These are phyloP conservation scores for Zhuqinia jingwanae DNA, from an alignment of 2,888 invertebrate species.

Conservation along the genomic window DNA sequence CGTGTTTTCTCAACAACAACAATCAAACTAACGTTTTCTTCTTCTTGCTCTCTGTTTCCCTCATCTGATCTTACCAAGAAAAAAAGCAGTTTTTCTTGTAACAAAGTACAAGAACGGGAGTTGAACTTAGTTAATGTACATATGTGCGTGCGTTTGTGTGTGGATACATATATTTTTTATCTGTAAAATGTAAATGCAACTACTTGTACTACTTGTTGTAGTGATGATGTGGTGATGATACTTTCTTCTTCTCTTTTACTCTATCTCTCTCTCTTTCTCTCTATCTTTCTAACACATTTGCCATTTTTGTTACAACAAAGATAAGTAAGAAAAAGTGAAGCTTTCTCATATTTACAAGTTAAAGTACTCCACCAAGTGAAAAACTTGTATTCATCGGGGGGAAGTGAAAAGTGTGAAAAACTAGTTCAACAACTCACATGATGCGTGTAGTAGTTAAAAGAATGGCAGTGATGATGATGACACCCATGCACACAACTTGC, in stretches of 20 bases:
- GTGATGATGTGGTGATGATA: background rate
- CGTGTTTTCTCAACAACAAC: background rate
- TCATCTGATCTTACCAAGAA: background rate
- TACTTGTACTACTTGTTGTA: background rate
- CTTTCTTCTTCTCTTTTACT: background rate
- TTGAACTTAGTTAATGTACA: background rate
- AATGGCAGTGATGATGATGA: background rate
- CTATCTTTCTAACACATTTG: too few species aligned
- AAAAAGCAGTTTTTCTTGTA: too few species aligned
- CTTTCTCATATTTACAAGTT: constrained; percentile 39
- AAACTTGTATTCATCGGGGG: constrained; percentile 40
- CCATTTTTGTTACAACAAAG: too few species aligned
- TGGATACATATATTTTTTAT: too few species aligned
- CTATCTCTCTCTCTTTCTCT: constrained; percentile 17
- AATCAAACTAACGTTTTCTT: too few species aligned
- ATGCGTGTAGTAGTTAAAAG: constrained; percentile 23
- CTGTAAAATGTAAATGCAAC: background rate
- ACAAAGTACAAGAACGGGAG: too few species aligned
- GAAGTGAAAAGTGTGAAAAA: constrained; percentile 47
- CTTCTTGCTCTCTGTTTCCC: background rate
- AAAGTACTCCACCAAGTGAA: constrained; percentile 5
- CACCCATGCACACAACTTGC: background rate
- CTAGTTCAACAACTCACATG: constrained; percentile 39
- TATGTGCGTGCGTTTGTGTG: too few species aligned
- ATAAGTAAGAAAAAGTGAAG: background rate